Conservation (phyloP, 1,140 invertebrate genomes). For the Trichomalopsis sarcophagae region DNA sequence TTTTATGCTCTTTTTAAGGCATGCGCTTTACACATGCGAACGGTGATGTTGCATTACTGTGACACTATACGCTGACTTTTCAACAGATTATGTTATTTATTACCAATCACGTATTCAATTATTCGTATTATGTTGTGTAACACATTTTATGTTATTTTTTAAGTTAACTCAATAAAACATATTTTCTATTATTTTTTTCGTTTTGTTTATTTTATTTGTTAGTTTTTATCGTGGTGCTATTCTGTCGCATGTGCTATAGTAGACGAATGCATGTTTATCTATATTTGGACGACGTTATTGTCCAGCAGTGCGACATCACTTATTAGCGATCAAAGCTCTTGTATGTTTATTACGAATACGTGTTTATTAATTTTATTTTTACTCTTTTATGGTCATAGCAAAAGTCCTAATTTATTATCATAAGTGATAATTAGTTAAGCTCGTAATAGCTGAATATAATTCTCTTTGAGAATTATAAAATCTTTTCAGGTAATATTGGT, state of each 20-base stretch:
- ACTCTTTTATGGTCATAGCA: background rate
- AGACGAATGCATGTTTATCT: background rate
- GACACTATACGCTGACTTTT: slow-evolving; percentile 12
- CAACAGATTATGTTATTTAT: slow-evolving; percentile 26
- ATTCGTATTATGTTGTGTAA: background rate
- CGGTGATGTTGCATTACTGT: slow-evolving; percentile 40
- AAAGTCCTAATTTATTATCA: background rate
- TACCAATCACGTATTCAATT: background rate
- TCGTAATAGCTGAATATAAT: background rate
- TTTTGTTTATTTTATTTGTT: background rate
- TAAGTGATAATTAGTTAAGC: slow-evolving; percentile 13
- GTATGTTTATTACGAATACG: background rate
- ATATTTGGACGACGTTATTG: background rate
- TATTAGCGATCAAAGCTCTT: background rate
- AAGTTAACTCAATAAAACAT: slow-evolving; percentile 41
- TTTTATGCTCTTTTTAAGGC: background rate
- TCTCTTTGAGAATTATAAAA: slow-evolving; percentile 1
- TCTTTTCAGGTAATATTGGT: slow-evolving; percentile 37
- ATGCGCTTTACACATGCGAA: background rate
- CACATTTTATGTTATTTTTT: slow-evolving; percentile 34
- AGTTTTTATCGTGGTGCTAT: background rate
- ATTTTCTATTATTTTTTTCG: slow-evolving; percentile 47
- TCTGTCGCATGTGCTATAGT: background rate
- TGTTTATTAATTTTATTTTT: background rate
- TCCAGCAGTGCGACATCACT: slow-evolving; percentile 36